These are phyloP conservation scores for Oreochromis tanganicae DNA, from an alignment of 2,113 vertebrate genomes.

Conservation along the genomic window DNA sequence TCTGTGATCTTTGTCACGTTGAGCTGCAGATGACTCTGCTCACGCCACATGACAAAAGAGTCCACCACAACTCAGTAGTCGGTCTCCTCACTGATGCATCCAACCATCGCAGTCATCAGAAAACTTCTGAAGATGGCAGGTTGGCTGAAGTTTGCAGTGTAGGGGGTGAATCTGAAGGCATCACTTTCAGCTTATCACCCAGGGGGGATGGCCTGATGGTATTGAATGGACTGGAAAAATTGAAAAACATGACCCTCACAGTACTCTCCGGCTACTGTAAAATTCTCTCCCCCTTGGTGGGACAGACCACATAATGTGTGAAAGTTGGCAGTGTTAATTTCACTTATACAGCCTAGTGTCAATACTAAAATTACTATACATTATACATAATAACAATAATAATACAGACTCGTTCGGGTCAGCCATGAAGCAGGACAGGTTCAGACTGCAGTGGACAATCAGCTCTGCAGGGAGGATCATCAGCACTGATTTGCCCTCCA, in stretches of 20 bases:
- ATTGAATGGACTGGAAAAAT: too few species aligned
- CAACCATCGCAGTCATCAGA: neutral
- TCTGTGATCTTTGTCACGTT: neutral
- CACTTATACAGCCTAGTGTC: neutral
- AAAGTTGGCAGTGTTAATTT: neutral
- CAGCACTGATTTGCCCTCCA: neutral
- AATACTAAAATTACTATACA: neutral
- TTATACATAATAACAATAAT: neutral
- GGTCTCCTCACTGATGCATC: neutral
- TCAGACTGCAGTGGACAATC: neutral
- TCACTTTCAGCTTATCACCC: too few species aligned
- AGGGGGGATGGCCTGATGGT: too few species aligned
- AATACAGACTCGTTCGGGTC: neutral
- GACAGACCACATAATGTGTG: neutral
- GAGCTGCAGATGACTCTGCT: neutral
- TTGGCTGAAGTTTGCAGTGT: too few species aligned
- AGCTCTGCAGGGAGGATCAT: neutral
- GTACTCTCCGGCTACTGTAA: neutral
- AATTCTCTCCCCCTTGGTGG: neutral
- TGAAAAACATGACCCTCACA: too few species aligned
- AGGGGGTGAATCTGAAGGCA: neutral
- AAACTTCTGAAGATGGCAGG: neutral
- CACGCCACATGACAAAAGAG: accelerated
- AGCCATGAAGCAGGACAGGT: neutral
- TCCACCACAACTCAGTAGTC: neutral